Base-by-base conservation (phyloP, 2,113 vertebrate genomes). In the Anthoscopus minutus region DNA sequence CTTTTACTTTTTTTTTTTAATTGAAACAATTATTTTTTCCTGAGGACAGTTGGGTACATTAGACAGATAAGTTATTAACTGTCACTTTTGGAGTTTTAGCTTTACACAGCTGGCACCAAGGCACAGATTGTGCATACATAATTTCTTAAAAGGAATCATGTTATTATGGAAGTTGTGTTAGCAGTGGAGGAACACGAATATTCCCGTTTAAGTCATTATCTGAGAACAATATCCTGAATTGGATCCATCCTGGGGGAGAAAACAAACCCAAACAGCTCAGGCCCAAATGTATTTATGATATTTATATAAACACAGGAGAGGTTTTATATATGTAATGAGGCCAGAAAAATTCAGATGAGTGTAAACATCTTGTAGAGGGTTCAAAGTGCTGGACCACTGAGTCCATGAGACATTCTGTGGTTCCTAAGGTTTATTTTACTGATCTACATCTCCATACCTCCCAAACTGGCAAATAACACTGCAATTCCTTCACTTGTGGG, bases 11-110 rank as follows among this genome's bases (percentile, higher is more conserved):
- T 76, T 64, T 66, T 79, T 92, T 78, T 72, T 64, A 87, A 83
- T 91, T 84, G 88, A 93, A 94, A 88, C 82, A 96, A 86, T 85
- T 91, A 51, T 94, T 94, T 93, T 96, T 96, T 66, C 60, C 65
- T 0, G 11, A 86, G 73, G 92, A 91, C 54, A 66, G 71, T 79
- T 73, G 78, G 54, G 54, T 57, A 89, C 78, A 21, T 89, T 77
- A 2, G 5, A 82, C 88, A 92, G 89, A 81, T 73, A 92, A 92
- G 71, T 92, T 93, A 94, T 96, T 96, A 95, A 82, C 86, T 62
- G 80, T 87, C 89, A 82, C 71, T 94, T 94, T 77, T 44, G 53
- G 70, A 92, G 48, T 85, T 80, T 94, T 72, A 78, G 66, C 81
- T 92, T 83, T 85, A 23, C 66, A 21, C 61, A 72, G 85, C 64